phyloP scores from a whole-genome alignment of 2,797 vertebrate genomes.

The Gambusia yucatana region DNA sequence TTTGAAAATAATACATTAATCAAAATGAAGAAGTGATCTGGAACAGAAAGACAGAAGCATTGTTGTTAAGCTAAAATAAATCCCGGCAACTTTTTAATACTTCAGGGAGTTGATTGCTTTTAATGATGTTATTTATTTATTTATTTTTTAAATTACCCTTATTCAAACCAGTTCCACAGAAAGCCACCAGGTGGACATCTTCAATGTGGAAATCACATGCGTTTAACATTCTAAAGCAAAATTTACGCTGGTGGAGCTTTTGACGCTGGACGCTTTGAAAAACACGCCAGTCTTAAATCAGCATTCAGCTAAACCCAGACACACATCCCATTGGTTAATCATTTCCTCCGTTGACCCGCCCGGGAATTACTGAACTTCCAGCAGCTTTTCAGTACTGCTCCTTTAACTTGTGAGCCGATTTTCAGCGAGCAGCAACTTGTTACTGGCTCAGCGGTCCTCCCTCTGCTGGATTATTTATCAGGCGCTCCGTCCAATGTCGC shows the following conservation, averaged over 20 bases:
- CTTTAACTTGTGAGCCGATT: slow-evolving; percentile 81
- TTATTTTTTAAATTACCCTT: neutral
- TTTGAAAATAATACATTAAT: neutral
- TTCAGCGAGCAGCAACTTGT: slow-evolving; percentile 65
- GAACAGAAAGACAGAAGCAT: neutral
- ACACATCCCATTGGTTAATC: neutral
- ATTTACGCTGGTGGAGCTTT: neutral
- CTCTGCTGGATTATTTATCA: slow-evolving; percentile 86
- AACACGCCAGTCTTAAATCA: neutral
- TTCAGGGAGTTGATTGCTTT: neutral
- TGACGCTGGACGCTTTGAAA: neutral
- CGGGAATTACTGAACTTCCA: neutral
- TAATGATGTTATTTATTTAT: neutral
- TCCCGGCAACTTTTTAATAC: neutral
- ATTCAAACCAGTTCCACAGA: slow-evolving; percentile 5
- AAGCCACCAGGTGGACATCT: slow-evolving; percentile 65
- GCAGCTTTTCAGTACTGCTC: slow-evolving; percentile 46
- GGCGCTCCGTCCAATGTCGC: slow-evolving; percentile 72
- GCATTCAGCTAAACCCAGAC: neutral
- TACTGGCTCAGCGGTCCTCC: slow-evolving; percentile 76
- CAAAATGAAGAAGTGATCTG: neutral
- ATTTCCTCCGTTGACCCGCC: slow-evolving; percentile 3
- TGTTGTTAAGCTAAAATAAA: neutral
- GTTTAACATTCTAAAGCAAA: neutral
- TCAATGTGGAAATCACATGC: neutral